Base-by-base conservation (phyloP, 2,888 invertebrate species). In the Rhaphigaster nebulosa region DNA sequence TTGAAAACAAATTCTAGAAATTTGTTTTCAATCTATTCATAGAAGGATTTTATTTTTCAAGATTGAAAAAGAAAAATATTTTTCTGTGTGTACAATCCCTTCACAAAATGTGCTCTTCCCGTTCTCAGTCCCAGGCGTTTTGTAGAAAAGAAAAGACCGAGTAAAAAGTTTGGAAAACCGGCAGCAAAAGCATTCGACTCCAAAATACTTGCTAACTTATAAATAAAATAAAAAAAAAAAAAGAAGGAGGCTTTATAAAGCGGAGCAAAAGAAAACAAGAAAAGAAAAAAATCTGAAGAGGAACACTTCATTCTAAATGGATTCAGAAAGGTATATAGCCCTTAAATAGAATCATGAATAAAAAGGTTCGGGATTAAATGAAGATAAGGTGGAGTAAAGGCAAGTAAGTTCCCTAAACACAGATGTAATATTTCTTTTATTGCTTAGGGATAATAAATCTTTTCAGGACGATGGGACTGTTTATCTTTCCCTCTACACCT, bases 261-360 rank as follows among this genome's bases (percentile, higher is more conserved):
- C 4, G 29, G 18, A 15, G 6, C 0, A 76, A 23, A 20, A 10
- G 20, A 5, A 15, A 29, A n/a, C n/a, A 76, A 76, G 20, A 70
- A 18, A 38, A 76, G 38, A 34, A 34, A 34, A 76, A 76, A 76
- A 23, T 20, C 70, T 76, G 34, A 76, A 76, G 38, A 76, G 70
- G 70, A 76, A 76, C 34, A 38, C 70, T 76, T 38, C 70, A 76
- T 38, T 23, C 70, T 76, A 76, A 76, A 76, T 76, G 70, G 70
- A 76, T 76, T 76, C 20, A 20, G 38, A 76, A 76, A 76, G 70
- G 70, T 23, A 76, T 38, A 76, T 76, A 34, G 34, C 38, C 70
- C 20, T 76, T 38, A 76, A 76, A 76, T 76, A 76, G 20, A 76
- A 76, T 76, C 70, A 76, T 76, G 70, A 76, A 76, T 76, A 76